These are phyloP conservation scores for Staurois parvus DNA, from an alignment of 2,797 vertebrate genomes.

Conservation along the genomic window DNA sequence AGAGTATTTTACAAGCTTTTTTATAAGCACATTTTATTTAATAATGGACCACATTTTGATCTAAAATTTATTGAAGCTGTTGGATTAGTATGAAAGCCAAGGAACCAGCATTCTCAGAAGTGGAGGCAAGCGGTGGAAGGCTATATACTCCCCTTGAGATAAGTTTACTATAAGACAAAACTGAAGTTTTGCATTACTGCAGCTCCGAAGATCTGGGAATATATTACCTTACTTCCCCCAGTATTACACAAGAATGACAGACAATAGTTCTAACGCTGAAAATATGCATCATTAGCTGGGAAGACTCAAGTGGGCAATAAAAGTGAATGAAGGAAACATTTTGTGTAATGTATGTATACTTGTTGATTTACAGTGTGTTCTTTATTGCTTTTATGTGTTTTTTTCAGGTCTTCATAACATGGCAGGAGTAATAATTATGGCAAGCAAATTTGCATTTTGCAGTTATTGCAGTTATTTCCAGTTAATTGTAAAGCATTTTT, in stretches of 20 bases:
- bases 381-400: constrained; percentile 22
- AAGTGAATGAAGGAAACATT: constrained; percentile 38
- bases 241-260: constrained; percentile 7
- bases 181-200: background rate
- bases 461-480: background rate
- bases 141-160: no score
- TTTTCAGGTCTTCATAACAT: constrained; percentile 3
- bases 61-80: no score
- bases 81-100: no score
- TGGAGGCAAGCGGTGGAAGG: no score
- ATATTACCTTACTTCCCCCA: background rate
- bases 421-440: constrained; percentile 11
- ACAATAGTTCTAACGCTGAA: constrained; percentile 18
- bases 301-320: constrained; percentile 35
- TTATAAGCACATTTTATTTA: no score
- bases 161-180: background rate
- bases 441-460: constrained; percentile 2
- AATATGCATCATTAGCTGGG: constrained; percentile 30
- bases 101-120: no score
- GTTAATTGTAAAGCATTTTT: background rate
- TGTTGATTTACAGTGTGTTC: constrained; percentile 9
- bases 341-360: background rate
- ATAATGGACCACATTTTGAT: no score
- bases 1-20: no score
- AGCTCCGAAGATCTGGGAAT: background rate